These are phyloP conservation scores for Lasioglossum morio DNA, from an alignment of 2,888 invertebrate species.

Conservation along the genomic window DNA sequence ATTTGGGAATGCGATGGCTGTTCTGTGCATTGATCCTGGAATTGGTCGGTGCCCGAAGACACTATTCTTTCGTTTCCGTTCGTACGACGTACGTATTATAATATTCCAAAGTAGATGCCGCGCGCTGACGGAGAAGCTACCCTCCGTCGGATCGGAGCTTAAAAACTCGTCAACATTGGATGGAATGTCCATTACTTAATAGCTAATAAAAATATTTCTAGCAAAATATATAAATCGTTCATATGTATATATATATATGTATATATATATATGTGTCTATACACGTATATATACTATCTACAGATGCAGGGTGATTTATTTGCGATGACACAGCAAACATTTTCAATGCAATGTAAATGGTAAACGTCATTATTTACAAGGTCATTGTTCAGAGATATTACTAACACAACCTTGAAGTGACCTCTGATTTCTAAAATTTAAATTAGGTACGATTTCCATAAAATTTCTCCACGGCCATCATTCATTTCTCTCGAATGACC, in stretches of 20 bases:
- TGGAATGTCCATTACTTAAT: constrained; percentile 73
- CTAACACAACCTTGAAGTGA: no score
- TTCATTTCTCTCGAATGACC: no score
- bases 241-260: constrained; percentile 53
- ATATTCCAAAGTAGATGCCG: constrained; percentile 54
- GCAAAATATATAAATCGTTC: constrained; percentile 74
- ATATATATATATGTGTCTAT: background rate
- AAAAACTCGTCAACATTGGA: constrained; percentile 64
- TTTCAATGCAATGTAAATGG: no score
- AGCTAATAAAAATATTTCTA: constrained; percentile 74
- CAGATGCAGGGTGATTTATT: no score
- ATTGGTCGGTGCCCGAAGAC: background rate
- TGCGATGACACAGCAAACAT: no score
- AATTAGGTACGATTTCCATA: no score
- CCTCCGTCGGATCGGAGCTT: constrained; percentile 42
- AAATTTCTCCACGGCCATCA: no score
- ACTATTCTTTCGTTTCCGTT: background rate
- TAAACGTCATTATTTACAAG: no score
- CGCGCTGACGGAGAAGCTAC: constrained; percentile 42
- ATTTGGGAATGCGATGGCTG: constrained; percentile 21
- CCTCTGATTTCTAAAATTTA: no score
- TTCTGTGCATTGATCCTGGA: constrained; percentile 8
- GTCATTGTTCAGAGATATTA: no score
- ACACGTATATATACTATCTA: constrained; percentile 10
- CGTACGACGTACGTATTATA: background rate